These are phyloP conservation scores for Loripinus fragilis DNA, from an alignment of 2,888 invertebrate species.

Conservation along the genomic window DNA sequence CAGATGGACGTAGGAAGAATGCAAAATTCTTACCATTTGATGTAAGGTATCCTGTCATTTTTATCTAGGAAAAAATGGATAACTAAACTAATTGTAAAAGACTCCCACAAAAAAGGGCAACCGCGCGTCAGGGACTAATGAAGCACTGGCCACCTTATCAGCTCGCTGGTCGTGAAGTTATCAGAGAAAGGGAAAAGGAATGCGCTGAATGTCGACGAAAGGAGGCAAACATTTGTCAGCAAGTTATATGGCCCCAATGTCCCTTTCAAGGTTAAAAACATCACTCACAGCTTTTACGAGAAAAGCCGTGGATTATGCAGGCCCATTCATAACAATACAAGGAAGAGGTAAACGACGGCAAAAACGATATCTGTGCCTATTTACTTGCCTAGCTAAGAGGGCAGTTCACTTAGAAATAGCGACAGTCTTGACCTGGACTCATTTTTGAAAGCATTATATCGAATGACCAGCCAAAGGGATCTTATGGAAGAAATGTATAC, in stretches of 20 bases:
- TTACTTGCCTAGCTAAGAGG: no score
- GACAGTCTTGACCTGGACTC: constrained; percentile 27
- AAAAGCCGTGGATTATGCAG: no score
- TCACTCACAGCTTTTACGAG: constrained; percentile 18
- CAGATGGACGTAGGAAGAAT: constrained; percentile 11
- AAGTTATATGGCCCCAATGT: constrained; percentile 7
- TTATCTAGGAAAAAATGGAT: constrained; percentile 32
- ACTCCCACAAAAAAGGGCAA: constrained; percentile 29
- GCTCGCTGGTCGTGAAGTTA: constrained; percentile 32
- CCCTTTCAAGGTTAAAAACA: constrained; percentile 22
- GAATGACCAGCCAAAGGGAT: constrained; percentile 36
- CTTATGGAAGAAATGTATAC: constrained; percentile 31
- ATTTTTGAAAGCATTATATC: constrained; percentile 42
- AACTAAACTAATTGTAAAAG: constrained; percentile 32
- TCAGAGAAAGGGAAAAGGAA: constrained; percentile 30
- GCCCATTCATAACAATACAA: no score
- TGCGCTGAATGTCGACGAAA: constrained; percentile 26
- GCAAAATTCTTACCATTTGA: constrained; percentile 39
- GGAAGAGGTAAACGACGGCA: no score
- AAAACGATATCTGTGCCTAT: no score
- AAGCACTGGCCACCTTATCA: constrained; percentile 27
- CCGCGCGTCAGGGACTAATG: constrained; percentile 18
- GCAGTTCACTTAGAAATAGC: no score
- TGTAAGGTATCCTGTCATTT: constrained; percentile 34
- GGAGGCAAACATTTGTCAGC: constrained; percentile 19